Base-by-base conservation (phyloP, 2,113 vertebrate genomes). In the Sinosuthora webbiana region DNA sequence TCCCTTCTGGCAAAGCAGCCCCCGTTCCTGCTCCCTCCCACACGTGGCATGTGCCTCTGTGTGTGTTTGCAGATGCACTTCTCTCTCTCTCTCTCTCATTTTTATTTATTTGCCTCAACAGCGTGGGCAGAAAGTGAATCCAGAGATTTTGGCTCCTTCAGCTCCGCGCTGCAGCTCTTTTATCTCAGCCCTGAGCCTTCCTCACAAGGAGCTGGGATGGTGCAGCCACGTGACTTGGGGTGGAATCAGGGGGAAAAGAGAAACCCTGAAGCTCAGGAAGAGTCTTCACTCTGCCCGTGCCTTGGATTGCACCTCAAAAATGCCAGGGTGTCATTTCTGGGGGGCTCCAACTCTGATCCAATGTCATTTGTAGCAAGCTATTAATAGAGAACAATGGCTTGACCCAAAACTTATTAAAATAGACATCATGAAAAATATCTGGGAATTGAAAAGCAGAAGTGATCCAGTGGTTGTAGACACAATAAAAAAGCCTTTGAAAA, bases 341-440 rank as follows among this genome's bases (percentile, higher is more conserved):
- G 15, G 30, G 49, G 55, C 74, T 88, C 41, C 8, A 17, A 6
- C 69, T 10, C 55, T 16, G 42, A 28, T 13, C 69, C 65, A 83
- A 83, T 7, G 19, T 12, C 84, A n/a, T 69, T 96, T 94, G 86
- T 44, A 78, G 75, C 44, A 83, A 89, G 68, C 33, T 45, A 44
- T 83, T 82, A 79, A 83, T 15, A 37, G 64, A 28, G 37, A 95
- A 91, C 85, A 83, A 87, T 74, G 76, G 65, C 73, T 85, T 80
- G 88, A 91, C 82, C 79, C 62, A 64, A 95, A 96, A 91, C 85
- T 93, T 97, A 97, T 87, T 95, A 97, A 96, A 97, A 97, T 15
- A 94, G 95, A 92, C 76, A 83, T 91, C 64, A 96, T 96, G 97
- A 97, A 97, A 97, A 98, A 98, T 97, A 97, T 93, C 96, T 94